Conservation (phyloP, 2,797 vertebrate species). For the Malurus leucopterus region DNA sequence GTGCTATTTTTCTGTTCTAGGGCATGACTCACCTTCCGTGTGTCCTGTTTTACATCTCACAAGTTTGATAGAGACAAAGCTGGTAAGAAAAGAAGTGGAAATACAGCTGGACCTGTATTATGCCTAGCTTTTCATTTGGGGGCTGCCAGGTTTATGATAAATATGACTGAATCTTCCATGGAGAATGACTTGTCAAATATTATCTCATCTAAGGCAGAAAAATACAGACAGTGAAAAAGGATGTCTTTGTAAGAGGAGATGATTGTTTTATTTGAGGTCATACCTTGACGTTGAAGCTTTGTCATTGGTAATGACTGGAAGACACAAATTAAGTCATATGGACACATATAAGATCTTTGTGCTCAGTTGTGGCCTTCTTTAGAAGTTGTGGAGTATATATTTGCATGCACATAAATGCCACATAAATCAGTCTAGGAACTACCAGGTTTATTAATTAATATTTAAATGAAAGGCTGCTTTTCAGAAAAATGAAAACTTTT, state of each 20-base stretch:
- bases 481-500: neutral
- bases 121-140: neutral
- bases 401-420: neutral
- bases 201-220: neutral
- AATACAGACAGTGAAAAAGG: neutral
- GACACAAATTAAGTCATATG: neutral
- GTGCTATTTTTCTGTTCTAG: neutral
- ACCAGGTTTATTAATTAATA: neutral
- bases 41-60: neutral
- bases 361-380: neutral
- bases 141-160: neutral
- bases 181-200: neutral
- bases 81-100: neutral
- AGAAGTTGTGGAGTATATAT: neutral
- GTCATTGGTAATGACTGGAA: neutral
- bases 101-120: neutral
- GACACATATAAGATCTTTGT: neutral
- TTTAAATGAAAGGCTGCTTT: neutral
- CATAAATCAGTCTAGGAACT: neutral
- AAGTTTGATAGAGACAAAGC: neutral
- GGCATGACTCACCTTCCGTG: neutral
- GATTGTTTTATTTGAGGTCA: neutral
- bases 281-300: neutral
- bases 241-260: neutral
- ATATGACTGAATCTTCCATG: neutral